Evolutionary conservation across 2,113 vertebrate species (phyloP).

Genomic region (Phylloscopus trochilus): DNA sequence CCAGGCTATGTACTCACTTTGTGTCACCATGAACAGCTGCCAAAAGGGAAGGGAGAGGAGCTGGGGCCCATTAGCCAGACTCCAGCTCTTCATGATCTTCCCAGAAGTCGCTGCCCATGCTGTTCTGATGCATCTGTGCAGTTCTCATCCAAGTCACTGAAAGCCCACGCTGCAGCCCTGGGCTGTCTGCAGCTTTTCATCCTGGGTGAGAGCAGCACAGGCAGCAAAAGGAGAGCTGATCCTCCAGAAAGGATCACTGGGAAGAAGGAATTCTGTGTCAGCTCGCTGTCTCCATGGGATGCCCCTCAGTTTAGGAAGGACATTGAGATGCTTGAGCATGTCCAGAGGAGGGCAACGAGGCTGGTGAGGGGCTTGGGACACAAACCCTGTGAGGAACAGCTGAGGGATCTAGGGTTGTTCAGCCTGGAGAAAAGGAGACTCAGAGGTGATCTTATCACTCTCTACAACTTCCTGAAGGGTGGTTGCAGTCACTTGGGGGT

Average conservation of each 20-base stretch:
- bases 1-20: conserved; percentile 22
- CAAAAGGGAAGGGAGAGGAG: not conserved
- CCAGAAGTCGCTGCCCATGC: not conserved
- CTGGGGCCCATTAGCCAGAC: not conserved
- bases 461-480: no score
- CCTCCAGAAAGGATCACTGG: not conserved
- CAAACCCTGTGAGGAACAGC: no score
- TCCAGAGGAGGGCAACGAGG: no score
- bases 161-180: not conserved
- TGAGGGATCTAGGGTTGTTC: no score
- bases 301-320: no score
- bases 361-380: no score
- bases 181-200: not conserved
- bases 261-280: not conserved
- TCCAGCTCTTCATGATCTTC: not conserved
- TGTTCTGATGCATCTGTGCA: not conserved
- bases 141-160: not conserved
- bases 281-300: not conserved
- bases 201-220: not conserved
- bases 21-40: not conserved
- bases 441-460: no score
- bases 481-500: no score
- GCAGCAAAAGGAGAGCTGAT: not conserved
- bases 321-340: no score
- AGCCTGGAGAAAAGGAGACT: no score